Evolutionary conservation across 2,888 invertebrate species (phyloP).

Genomic region (Siphonodentalium dalli): DNA sequence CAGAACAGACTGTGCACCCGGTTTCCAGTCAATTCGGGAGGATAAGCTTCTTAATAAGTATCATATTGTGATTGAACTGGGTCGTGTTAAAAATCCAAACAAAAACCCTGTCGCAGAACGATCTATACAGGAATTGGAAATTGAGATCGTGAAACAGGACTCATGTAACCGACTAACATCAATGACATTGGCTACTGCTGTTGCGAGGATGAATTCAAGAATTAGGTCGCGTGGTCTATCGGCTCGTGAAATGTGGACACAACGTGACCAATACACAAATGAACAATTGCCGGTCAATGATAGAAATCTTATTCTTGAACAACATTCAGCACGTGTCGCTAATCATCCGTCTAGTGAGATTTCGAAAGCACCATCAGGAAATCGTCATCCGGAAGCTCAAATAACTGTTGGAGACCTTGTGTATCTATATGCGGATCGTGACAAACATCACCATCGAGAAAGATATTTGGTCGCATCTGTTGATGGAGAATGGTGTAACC

Average conservation of each 20-base stretch:
- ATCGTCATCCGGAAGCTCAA: not conserved
- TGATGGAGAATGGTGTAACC: constrained; percentile 27
- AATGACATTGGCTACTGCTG: constrained; percentile 16
- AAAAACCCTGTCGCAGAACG: constrained; percentile 41
- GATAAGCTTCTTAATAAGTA: constrained; percentile 20
- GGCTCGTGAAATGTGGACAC: constrained; percentile 32
- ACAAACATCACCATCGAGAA: constrained; percentile 21
- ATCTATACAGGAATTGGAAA: constrained; percentile 36
- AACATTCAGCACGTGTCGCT: constrained; percentile 13
- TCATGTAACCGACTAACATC: constrained; percentile 19
- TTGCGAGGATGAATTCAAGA: constrained; percentile 26
- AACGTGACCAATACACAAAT: constrained; percentile 34
- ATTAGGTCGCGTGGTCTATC: constrained; percentile 31
- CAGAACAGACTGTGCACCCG: constrained; percentile 35
- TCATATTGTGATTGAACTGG: constrained; percentile 27
- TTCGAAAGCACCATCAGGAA: constrained; percentile 19
- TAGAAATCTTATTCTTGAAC: constrained; percentile 14
- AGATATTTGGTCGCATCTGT: constrained; percentile 26
- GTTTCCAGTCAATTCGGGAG: constrained; percentile 17
- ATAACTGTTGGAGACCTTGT: constrained; percentile 30
- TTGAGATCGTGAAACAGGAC: constrained; percentile 33
- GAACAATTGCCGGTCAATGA: constrained; percentile 28
- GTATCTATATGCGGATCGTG: constrained; percentile 21
- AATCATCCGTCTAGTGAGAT: constrained; percentile 32
- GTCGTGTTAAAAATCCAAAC: constrained; percentile 33